These are phyloP conservation scores for Tachyglossus aculeatus DNA, from an alignment of 2,797 vertebrate species.

Conservation along the genomic window DNA sequence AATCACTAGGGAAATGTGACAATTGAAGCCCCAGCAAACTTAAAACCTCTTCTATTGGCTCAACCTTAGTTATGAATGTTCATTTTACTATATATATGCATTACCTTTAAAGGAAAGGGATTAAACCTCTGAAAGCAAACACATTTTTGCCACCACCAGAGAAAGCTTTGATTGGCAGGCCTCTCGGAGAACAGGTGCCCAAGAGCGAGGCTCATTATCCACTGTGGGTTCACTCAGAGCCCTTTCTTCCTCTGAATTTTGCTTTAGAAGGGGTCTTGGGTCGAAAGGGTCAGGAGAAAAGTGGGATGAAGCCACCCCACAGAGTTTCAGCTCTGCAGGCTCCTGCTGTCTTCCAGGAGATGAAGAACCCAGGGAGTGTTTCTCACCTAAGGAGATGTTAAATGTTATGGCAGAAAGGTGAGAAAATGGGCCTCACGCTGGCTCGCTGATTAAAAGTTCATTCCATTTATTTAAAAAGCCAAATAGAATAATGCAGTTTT, in stretches of 20 bases:
- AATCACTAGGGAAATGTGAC: no score
- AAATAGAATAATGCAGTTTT: slow-evolving; percentile 42
- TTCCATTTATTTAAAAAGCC: slow-evolving; percentile 43
- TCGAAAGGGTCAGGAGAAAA: slow-evolving; percentile 34
- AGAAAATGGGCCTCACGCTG: slow-evolving; percentile 35
- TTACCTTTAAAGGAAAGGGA: no score
- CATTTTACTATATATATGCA: no score
- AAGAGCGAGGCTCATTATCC: slow-evolving; percentile 40
- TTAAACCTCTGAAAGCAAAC: slow-evolving; percentile 41
- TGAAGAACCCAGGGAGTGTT: slow-evolving; percentile 43
- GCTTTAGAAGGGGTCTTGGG: slow-evolving; percentile 33
- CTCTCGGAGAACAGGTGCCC: slow-evolving; percentile 47
- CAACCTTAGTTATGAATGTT: no score
- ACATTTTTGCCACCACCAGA: slow-evolving; percentile 26
- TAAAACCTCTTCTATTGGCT: no score
- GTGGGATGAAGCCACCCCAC: slow-evolving; percentile 19
- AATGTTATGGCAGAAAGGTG: slow-evolving; percentile 30
- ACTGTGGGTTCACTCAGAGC: slow-evolving; percentile 56
- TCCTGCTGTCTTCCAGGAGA: slow-evolving; percentile 40
- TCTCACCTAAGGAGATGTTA: slow-evolving; percentile 45
- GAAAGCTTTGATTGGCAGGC: slow-evolving; percentile 25
- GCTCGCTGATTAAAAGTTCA: slow-evolving; percentile 66
- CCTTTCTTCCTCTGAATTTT: slow-evolving; percentile 43
- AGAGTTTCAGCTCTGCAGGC: slow-evolving; percentile 14
- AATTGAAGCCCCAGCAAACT: no score